Base-by-base conservation (phyloP, 2,113 vertebrate species). In the Microcebus ravelobensis region DNA sequence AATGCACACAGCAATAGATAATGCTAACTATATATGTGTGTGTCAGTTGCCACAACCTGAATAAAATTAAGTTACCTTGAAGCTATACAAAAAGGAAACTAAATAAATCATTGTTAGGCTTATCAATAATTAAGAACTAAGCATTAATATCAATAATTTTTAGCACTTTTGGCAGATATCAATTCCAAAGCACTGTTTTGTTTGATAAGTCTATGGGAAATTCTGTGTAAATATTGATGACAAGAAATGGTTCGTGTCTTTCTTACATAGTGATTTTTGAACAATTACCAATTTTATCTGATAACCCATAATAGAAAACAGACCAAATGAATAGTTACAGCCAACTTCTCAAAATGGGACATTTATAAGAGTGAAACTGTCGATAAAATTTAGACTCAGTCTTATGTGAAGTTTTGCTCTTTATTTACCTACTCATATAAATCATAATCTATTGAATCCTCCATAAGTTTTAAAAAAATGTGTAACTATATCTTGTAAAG, bases 201-300 rank as follows among this genome's bases (percentile, higher is more conserved):
- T 86, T 65, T 50, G 65, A 48, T 68, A 93, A 77, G 87, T 73
- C 67, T 87, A 50, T 65, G 39, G 52, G 7, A 81, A 87, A 71
- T 85, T 85, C 77, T 95, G 52, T 52, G 63, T 6, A 86, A 42
- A 39, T 83, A 25, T 3, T 71, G 18, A 50, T 84, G 67, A 57
- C 21, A 82, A 73, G 48, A 83, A 68, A 55, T 42, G 14, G 27
- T 94, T 93, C 42, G 4, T 77, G 79, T 57, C 12, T 91, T 93
- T 74, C 61, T 15, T 55, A 50, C 34, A 83, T 57, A 39, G 13
- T 68, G 31, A 73, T 82, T 93, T 96, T 81, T 82, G 17, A 89
- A 81, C 23, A 86, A 34, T 59, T 6, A 55, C 0, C 84, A 92
- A 94, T 92, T 89, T 93, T 80, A 83, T 96, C 87, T 82, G 25